Evolutionary conservation across 2,888 invertebrate genomes (phyloP), one percentile per base, ranked within the genome.

Genomic region (Polyploca ridens): DNA sequence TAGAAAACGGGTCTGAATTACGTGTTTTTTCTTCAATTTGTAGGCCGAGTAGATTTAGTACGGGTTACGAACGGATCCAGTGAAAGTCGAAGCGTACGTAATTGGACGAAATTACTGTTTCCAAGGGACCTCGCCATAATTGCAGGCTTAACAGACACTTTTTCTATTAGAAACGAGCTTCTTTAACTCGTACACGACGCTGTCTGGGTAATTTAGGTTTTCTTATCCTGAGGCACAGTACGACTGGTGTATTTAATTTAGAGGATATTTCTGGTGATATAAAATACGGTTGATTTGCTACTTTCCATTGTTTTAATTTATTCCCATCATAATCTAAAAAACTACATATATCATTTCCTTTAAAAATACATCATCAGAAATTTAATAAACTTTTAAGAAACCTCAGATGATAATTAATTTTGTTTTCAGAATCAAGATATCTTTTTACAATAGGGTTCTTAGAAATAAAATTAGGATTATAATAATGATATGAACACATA

Each of bases 71-170:
- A 80, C 19, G 54, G 54, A 54, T 54, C 19, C 54, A 54, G 85
- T 81, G 84, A 86, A 86, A 85, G 85, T 78, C 71, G 69, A 70
- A 67, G 68, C 72, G 68, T 72, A 71, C 72, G 73, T 86, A 86
- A 85, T 86, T 85, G 82, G 74, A 79, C 76, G 73, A 81, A 84
- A 86, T 86, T 85, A 84, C 78, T 67, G 75, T 74, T 71, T 77
- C 73, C 65, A 70, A 77, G 79, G 78, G 77, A 76, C 77, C 74
- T 74, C 63, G 68, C 64, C 70, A 72, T 77, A 71, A 83, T 82
- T 76, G 77, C 71, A 57, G 72, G 66, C 64, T 66, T 71, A 70
- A 72, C 70, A 69, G 69, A 75, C 69, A 79, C 69, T 84, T 81
- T 83, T 81, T 83, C 70, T 81, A 78, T 76, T 76, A 83, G 72